phyloP scores from a whole-genome alignment of 2,888 invertebrate species.

The Drosophila rubida region DNA sequence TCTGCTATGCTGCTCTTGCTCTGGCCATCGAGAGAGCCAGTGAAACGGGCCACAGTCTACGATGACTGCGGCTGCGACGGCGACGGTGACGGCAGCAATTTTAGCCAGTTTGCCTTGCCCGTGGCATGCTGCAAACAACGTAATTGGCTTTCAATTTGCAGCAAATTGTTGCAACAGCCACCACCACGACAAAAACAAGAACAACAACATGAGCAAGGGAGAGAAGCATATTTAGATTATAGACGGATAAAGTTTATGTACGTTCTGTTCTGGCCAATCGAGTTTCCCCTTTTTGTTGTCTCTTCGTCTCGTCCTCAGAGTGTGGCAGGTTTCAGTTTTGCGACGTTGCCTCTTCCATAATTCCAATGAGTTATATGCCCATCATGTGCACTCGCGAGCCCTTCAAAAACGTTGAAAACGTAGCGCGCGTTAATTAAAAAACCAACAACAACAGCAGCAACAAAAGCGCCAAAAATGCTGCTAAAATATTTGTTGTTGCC shows the following conservation, averaged over 20 bases:
- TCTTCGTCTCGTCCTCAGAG: not conserved
- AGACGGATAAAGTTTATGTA: constrained; percentile 80
- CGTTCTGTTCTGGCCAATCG: constrained; percentile 54
- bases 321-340: constrained; percentile 30
- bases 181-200: constrained; percentile 62
- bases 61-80: not conserved
- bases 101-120: constrained; percentile 54
- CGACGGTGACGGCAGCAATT: constrained; percentile 30
- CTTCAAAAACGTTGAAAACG: constrained; percentile 72
- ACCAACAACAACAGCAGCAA: constrained; percentile 49
- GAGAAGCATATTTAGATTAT: constrained; percentile 78
- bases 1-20: constrained; percentile 46
- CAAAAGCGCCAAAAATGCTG: constrained; percentile 75
- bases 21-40: constrained; percentile 23
- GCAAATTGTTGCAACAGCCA: constrained; percentile 82
- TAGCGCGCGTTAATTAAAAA: constrained; percentile 78
- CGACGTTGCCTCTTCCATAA: constrained; percentile 60
- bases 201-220: constrained; percentile 20
- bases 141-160: constrained; percentile 84
- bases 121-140: constrained; percentile 80
- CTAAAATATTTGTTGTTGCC: constrained; percentile 50
- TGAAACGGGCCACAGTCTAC: constrained; percentile 9
- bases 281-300: constrained; percentile 13
- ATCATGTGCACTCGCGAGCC: constrained; percentile 61
- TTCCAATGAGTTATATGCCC: constrained; percentile 76